These are phyloP conservation scores for Hyppa rectilinea DNA, from an alignment of 2,888 invertebrate genomes.

Conservation along the genomic window DNA sequence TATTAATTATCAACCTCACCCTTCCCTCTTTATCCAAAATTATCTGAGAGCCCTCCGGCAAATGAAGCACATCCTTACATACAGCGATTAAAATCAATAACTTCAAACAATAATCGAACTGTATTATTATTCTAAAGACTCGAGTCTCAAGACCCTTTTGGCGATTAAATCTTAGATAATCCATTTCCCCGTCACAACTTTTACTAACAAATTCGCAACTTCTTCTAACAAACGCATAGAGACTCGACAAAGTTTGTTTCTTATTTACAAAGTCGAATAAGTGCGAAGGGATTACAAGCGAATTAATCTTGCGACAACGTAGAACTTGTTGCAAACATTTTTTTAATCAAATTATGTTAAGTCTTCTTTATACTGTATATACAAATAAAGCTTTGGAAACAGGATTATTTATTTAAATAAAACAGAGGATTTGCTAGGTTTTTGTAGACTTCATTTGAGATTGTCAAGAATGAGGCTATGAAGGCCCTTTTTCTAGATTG, in stretches of 20 bases:
- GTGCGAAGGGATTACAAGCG: conserved; percentile 24
- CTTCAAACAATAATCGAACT: conserved; percentile 11
- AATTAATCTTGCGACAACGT: conserved; percentile 22
- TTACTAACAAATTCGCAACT: conserved; percentile 35
- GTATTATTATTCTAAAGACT: conserved; percentile 36
- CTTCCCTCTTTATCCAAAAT: background rate
- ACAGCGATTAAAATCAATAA: conserved; percentile 10
- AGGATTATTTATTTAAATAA: conserved; percentile 25
- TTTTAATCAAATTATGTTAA: conserved; percentile 25
- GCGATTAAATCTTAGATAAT: conserved; percentile 44
- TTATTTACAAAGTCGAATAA: conserved; percentile 46
- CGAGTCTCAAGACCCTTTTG: conserved; percentile 19
- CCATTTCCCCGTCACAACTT: conserved; percentile 39
- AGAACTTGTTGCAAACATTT: conserved; percentile 15
- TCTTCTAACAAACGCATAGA: conserved; percentile 37
- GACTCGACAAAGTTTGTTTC: conserved; percentile 29
- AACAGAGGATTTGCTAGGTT: conserved; percentile 5
- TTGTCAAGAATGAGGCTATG: background rate
- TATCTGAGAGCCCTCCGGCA: background rate
- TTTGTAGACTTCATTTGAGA: background rate
- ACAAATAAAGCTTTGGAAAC: conserved; percentile 13
- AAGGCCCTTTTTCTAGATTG: background rate
- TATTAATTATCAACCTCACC: background rate
- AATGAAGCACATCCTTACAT: background rate
- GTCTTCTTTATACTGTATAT: conserved; percentile 23